Conservation (phyloP, 30 jellyfish, hydroid and myxozoan species). For the Pelagia noctiluca region DNA sequence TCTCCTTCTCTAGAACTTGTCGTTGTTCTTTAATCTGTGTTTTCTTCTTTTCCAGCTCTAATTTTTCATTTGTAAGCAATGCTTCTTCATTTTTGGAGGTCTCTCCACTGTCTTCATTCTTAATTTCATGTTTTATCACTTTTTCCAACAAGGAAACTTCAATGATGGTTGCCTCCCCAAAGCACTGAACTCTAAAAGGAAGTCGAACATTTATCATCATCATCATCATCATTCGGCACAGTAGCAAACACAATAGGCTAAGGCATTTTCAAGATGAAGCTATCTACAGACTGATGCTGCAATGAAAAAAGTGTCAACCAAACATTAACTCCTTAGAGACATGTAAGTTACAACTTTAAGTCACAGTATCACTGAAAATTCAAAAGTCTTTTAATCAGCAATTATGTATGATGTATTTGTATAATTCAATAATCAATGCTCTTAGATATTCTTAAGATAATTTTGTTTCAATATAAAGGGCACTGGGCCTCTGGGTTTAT, state of each 20-base stretch:
- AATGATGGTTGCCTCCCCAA: slow-evolving; percentile 82
- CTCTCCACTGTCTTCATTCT: slow-evolving; percentile 43
- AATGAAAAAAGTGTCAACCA: neutral
- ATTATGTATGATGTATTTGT: no score
- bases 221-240: no score
- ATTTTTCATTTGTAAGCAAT: slow-evolving; percentile 12
- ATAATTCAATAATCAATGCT: no score
- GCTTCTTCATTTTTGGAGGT: slow-evolving; percentile 45
- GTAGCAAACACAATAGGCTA: neutral
- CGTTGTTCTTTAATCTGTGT: slow-evolving; percentile 10
- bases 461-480: no score
- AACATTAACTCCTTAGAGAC: neutral
- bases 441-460: no score
- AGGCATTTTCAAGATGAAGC: neutral
- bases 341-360: neutral
- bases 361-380: neutral
- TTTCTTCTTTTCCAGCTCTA: slow-evolving; percentile 10
- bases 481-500: no score
- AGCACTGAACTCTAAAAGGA: slow-evolving; percentile 67
- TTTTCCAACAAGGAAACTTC: slow-evolving; percentile 64
- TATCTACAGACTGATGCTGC: neutral
- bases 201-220: no score
- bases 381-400: no score
- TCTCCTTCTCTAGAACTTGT: slow-evolving; percentile 58
- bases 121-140: neutral